phyloP scores from a whole-genome alignment of 1,140 invertebrate species.

The Trachymyrmex cornetzi region DNA sequence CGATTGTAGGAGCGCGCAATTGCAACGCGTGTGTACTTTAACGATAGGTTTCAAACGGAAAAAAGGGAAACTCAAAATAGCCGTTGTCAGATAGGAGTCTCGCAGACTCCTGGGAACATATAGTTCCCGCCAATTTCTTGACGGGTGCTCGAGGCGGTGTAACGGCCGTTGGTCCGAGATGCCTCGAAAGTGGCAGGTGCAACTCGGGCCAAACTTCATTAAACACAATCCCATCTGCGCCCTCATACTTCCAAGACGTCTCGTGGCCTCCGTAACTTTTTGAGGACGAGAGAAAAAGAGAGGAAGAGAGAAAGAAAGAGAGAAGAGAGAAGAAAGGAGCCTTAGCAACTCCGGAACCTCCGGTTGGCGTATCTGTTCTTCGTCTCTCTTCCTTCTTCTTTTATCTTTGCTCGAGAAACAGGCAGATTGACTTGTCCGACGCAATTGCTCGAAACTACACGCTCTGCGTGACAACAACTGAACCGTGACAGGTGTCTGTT shows the following conservation, averaged over 20 bases:
- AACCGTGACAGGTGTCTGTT: slow-evolving; percentile 42
- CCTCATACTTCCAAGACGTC: slow-evolving; percentile 82
- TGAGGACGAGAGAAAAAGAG: slow-evolving; percentile 56
- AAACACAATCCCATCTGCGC: slow-evolving; percentile 85
- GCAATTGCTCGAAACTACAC: slow-evolving; percentile 29
- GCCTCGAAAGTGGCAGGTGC: slow-evolving; percentile 84
- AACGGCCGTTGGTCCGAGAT: slow-evolving; percentile 82
- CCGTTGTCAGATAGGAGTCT: slow-evolving; percentile 32
- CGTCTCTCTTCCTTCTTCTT: slow-evolving; percentile 1
- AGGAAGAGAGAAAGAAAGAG: slow-evolving; percentile 28
- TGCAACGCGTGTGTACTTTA: slow-evolving; percentile 22
- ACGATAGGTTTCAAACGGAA: slow-evolving; percentile 19
- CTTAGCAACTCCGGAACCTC: slow-evolving; percentile 67
- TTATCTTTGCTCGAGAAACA: slow-evolving; percentile 39
- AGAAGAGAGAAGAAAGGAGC: slow-evolving; percentile 56
- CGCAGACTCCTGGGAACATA: slow-evolving; percentile 63
- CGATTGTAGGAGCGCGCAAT: slow-evolving; percentile 1
- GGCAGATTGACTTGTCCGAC: slow-evolving; percentile 26
- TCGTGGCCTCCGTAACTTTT: slow-evolving; percentile 70
- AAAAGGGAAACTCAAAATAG: slow-evolving; percentile 18
- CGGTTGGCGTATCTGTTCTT: slow-evolving; percentile 40
- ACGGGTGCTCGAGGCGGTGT: slow-evolving; percentile 76
- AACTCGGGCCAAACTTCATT: slow-evolving; percentile 85
- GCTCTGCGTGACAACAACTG: slow-evolving; percentile 47
- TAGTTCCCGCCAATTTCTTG: slow-evolving; percentile 80